A percentile compares a stretch with the other conserved stretches of the same genome.
Evolutionary conservation across 2,888 invertebrate genomes (phyloP).

Genomic region (Ophraella communa): DNA sequence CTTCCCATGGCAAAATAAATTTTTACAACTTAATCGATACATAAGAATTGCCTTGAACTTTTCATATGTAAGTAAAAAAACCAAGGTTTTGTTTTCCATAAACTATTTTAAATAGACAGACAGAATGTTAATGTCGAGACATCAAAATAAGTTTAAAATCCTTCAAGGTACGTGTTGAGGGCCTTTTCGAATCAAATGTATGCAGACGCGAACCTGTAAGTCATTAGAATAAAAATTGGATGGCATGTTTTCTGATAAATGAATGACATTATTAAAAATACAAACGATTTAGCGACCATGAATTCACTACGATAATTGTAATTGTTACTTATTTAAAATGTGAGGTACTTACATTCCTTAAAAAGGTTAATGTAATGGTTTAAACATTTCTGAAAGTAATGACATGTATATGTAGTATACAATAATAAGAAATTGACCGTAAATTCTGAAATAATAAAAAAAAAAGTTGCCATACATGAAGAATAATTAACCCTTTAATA

Average conservation of each 20-base stretch:
- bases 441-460: too few relatives aligned
- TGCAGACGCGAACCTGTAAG: not conserved
- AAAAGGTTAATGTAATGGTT: not conserved
- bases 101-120: constrained; percentile 12
- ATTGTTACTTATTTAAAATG: not conserved
- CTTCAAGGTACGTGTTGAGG: not conserved
- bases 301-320: not conserved
- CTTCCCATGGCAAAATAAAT: constrained; percentile 17
- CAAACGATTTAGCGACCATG: not conserved
- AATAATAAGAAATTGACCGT: too few relatives aligned
- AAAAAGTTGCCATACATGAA: too few relatives aligned
- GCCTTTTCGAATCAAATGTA: not conserved
- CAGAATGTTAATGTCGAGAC: constrained; percentile 4
- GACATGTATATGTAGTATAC: too few relatives aligned
- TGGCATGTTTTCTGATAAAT: not conserved
- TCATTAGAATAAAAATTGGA: constrained; percentile 6
- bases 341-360: not conserved
- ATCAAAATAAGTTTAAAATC: constrained; percentile 7
- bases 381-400: too few relatives aligned
- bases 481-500: too few relatives aligned
- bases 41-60: constrained; percentile 13
- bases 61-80: not conserved
- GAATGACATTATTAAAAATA: not conserved
- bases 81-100: constrained; percentile 11
- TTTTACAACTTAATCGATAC: constrained; percentile 4